Evolutionary conservation across 2,797 vertebrate species (phyloP).

Genomic region (Falco naumanni): DNA sequence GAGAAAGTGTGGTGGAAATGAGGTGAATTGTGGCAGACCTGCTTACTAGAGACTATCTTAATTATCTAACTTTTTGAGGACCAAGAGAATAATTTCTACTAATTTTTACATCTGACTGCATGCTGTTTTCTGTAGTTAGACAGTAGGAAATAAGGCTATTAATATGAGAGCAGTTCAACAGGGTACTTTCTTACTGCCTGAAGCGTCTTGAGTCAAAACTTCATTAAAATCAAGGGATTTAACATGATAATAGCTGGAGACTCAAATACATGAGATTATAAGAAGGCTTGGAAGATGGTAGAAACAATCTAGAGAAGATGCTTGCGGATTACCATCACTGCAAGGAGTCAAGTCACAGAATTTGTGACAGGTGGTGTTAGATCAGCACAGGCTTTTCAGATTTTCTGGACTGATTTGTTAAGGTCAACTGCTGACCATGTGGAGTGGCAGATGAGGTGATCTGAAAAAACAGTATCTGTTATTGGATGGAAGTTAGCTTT

Average conservation of each 20-base stretch:
- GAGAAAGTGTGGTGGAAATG: background rate
- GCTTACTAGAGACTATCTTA: background rate
- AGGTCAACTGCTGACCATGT: background rate
- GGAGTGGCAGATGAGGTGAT: background rate
- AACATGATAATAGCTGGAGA: background rate
- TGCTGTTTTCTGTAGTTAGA: background rate
- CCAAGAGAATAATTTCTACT: background rate
- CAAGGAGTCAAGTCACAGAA: background rate
- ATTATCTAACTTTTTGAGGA: background rate
- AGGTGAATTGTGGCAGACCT: background rate
- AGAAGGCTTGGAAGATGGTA: background rate
- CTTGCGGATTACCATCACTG: background rate
- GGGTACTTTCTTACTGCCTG: background rate
- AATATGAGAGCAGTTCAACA: background rate
- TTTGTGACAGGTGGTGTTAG: slow-evolving; percentile 44
- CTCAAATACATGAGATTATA: background rate
- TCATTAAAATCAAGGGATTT: slow-evolving; percentile 4
- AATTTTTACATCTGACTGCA: background rate
- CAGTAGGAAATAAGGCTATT: background rate
- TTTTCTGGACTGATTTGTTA: slow-evolving; percentile 31
- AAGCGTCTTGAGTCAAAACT: background rate
- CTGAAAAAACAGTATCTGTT: background rate
- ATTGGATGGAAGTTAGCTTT: background rate
- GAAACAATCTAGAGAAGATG: background rate
- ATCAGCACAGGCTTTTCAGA: slow-evolving; percentile 10